Percentiles rank a stretch among this genome's conserved stretches.
These are phyloP conservation scores for Anguilla pacifica DNA, from an alignment of 2,797 vertebrate species.

Conservation along the genomic window DNA sequence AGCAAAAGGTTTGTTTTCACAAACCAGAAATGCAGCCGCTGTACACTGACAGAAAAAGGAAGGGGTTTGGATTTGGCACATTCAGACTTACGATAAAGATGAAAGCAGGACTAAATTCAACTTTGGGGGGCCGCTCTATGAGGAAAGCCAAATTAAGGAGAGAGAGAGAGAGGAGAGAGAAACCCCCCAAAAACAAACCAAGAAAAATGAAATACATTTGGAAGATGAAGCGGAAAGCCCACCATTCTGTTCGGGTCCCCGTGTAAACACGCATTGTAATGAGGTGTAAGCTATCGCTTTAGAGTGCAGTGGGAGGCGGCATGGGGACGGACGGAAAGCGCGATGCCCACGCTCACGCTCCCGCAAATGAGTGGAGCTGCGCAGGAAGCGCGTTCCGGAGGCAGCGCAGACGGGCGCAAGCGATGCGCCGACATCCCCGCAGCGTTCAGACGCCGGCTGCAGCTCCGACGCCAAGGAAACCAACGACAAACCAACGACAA, in stretches of 20 bases:
- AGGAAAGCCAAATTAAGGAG: neutral
- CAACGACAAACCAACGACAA: neutral
- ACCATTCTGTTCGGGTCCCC: neutral
- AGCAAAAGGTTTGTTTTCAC: neutral
- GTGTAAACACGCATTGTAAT: neutral
- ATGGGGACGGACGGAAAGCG: too few relatives aligned
- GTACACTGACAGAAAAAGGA: neutral
- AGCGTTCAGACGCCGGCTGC: neutral
- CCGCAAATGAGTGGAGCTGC: neutral
- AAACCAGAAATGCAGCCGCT: neutral
- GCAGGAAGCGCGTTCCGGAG: neutral
- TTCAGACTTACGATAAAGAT: neutral
- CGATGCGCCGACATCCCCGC: neutral
- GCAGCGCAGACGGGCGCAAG: neutral
- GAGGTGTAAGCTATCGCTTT: neutral
- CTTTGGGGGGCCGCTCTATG: neutral
- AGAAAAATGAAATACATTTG: neutral
- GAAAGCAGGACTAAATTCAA: neutral
- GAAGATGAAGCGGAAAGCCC: neutral
- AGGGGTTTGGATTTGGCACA: neutral
- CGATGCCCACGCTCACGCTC: neutral
- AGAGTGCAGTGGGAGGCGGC: neutral
- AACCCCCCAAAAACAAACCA: neutral
- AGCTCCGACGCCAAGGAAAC: neutral
- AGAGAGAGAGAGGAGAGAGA: neutral